phyloP scores from a whole-genome alignment of 2,888 invertebrate species.

The Eristalinus sepulchralis region DNA sequence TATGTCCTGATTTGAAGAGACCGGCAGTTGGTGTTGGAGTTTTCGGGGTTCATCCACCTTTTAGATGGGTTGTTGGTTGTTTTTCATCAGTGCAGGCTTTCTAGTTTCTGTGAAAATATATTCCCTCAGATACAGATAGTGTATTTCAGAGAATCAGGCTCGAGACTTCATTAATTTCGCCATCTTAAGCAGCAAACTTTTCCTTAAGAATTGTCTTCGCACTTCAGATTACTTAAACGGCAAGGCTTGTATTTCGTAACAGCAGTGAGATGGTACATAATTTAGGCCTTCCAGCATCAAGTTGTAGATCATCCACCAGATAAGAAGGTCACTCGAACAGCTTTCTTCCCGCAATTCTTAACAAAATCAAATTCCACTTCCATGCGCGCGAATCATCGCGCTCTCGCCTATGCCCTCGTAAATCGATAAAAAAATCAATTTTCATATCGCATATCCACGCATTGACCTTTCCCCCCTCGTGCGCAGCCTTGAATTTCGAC shows the following conservation, averaged over 20 bases:
- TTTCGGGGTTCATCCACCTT: slow-evolving; percentile 31
- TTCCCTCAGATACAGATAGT: no score
- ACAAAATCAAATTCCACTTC: not conserved
- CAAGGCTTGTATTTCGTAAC: no score
- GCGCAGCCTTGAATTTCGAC: slow-evolving; percentile 28
- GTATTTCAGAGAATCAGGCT: no score
- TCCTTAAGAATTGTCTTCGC: no score
- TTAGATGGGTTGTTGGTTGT: not conserved
- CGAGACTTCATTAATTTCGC: no score
- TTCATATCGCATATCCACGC: slow-evolving; percentile 46
- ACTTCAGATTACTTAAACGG: no score
- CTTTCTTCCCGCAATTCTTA: not conserved
- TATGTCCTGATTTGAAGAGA: slow-evolving; percentile 40
- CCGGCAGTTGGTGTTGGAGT: not conserved
- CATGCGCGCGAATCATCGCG: not conserved
- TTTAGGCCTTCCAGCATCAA: no score
- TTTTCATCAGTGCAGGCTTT: no score
- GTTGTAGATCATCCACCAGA: no score
- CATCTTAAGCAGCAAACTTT: no score
- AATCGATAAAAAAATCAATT: slow-evolving; percentile 47
- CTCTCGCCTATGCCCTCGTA: not conserved
- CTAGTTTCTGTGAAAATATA: no score
- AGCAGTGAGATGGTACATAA: no score
- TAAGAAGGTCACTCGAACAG: not conserved
- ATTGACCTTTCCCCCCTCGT: slow-evolving; percentile 10